Base-by-base conservation (phyloP, 2,888 invertebrate species). In the Plusia festucae region DNA sequence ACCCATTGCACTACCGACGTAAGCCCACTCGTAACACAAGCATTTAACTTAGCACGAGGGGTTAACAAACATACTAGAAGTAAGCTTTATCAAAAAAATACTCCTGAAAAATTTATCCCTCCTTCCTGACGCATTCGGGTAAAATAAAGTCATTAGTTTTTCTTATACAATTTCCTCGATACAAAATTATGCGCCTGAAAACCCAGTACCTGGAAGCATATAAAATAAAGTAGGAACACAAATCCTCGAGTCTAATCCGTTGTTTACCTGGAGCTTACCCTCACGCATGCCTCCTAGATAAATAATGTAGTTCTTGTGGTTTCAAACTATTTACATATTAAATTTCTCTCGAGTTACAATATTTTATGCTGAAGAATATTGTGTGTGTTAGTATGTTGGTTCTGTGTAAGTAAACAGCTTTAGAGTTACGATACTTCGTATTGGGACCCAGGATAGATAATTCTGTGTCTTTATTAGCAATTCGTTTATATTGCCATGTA, bases 281-380 rank as follows among this genome's bases (percentile, higher is more conserved):
- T 18, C n/a, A 9, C 32, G 46, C 59, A 30, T 40, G 27, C 22
- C 27, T 63, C 67, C 57, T 16, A 62, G 68, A 60, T 60, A 59
- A 62, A 73, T 67, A 57, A 67, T 62, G 60, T 44, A 54, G 62
- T 67, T 73, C 71, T 58, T 49, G 73, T 67, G 58, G 68, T 67
- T 30, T 58, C 62, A 58, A 60, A 68, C 60, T 60, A 77, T 73
- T 77, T 77, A 51, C 73, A 73, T 77, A 60, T 63, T 67, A 73
- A 73, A 73, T 73, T 67, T 63, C 58, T 22, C 7, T 24, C 49
- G 60, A 73, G 60, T 77, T 62, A 56, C 49, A 18, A 51, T 24
- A 46, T 73, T 71, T 60, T 22, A 15, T 53, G 24, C 27, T 20
- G 22, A 57, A 66, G 44, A 52, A 40, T 9, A 9, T 7, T 2